Base-by-base conservation (phyloP, 64 coral and sea anemone species). In the Porites australiensis region DNA sequence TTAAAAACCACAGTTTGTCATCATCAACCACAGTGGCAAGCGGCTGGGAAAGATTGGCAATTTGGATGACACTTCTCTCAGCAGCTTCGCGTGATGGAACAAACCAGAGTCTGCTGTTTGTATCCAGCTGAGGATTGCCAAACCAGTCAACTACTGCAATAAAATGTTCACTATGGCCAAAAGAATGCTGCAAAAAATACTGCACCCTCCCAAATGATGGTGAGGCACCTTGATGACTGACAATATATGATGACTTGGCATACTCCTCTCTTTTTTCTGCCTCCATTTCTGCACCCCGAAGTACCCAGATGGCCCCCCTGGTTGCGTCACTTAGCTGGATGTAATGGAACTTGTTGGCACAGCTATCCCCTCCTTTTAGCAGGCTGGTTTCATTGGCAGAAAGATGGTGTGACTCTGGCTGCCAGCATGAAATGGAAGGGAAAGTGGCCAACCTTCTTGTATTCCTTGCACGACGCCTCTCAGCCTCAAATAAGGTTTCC, bases 1-100 rank as follows among this genome's bases (percentile, higher is more conserved):
- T 58, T 19, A 79, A 47, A 47, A 79, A 79, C 77, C 77, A 79
- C 51, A 79, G 50, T 79, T 79, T 79, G 77, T 79, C 51, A 79
- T 18, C 22, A 79, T 79, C 77, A 79, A n/a, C 47, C 59, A 53
- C 77, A 4, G 77, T 79, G 22, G 59, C 77, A 79, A 58, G 77
- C 59, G 77, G 77, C 50, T 58, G 57, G 53, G 77, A 79, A 47
- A 79, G 77, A 50, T 79, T 79, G 77, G 19, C 59, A 53, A 79
- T n/a, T 58, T 79, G n/a, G 15, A 79, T 53, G 59, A 79, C 50
- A 79, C 77, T 79, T 58, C 77, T 58, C 27, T 21, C 51, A 58
- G 51, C 77, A 79, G 59, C 51, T n/a, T 16, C 10, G 57, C 47
- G 57, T 48, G 77, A 22, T 58, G 77, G 77, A 20, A 79, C 77